Evolutionary conservation across 1,140 invertebrate species (phyloP).

Genomic region (Bombus impatiens): DNA sequence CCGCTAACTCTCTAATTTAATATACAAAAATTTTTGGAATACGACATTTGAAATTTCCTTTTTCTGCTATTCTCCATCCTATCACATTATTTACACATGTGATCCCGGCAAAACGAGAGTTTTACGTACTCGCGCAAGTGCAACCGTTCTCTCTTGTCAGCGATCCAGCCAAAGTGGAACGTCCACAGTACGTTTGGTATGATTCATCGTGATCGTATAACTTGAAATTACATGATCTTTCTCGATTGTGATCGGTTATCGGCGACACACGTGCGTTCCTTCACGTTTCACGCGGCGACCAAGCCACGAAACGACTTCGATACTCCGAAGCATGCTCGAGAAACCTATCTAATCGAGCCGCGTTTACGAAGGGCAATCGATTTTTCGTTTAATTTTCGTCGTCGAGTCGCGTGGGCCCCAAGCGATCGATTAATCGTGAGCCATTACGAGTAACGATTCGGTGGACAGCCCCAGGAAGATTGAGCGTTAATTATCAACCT

Average conservation of each 20-base stretch:
- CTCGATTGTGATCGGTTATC: neutral
- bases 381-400: constrained; percentile 28
- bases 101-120: neutral
- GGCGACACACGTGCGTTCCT: neutral
- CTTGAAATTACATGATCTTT: neutral
- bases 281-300: neutral
- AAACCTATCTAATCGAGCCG: too few relatives aligned
- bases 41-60: neutral
- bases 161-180: neutral
- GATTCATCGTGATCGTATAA: constrained; percentile 3
- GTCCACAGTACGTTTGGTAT: neutral
- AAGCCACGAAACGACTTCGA: neutral
- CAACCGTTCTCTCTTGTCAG: neutral
- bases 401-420: neutral
- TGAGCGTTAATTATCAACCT: constrained; percentile 8
- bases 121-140: neutral
- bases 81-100: neutral
- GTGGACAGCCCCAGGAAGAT: constrained; percentile 11
- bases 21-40: neutral
- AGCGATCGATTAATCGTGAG: constrained; percentile 30
- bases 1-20: neutral
- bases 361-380: neutral
- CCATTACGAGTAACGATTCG: constrained; percentile 3
- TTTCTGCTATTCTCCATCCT: too few relatives aligned
- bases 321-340: neutral